Base-by-base conservation (phyloP, 1,140 invertebrate genomes). In the Chionoecetes opilio region DNA sequence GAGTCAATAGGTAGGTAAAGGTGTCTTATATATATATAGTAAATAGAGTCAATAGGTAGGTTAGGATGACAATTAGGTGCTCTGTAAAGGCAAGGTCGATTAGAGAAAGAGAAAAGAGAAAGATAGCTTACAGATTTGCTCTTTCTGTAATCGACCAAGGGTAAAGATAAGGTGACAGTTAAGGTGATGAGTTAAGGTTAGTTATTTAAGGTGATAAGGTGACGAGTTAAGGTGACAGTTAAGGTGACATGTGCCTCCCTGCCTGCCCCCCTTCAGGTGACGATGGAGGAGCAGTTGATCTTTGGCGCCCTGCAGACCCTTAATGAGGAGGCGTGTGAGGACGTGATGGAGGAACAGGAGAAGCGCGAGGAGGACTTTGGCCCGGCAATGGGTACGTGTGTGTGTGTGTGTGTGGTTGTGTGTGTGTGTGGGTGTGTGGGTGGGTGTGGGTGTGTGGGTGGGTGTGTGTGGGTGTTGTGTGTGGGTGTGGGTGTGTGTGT, bases 271-370 rank as follows among this genome's bases (percentile, higher is more conserved):
- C 6, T 3, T 21, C 91, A 99, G 99, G 98, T 99, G 53, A 99
- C 99, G 0, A 97, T 99, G 95, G 99, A 99, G 97, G 98, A 99
- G 96, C 98, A 99, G 97, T 99, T 99, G 98, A 99, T 99, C 96
- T 99, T 98, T 97, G 99, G 99, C 94, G 99, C 98, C 0, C 97
- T 99, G 46, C 98, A 99, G 97, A 99, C 99, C 0, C 97, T 99
- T 3, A 99, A 99, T 96, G 99, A 99, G 97, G 99, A 99, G 97
- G 99, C 99, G 0, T 98, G 98, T 97, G 99, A 99, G 97, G 99
- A 99, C 94, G 97, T 96, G 21, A n/a, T 96, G 21, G 95, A 96
- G 31, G 96, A 97, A 63, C 96, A 96, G 88, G 95, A 95, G 53
- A 95, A 96, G 53, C 92, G 92, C 29, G 93, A 37, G 11, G 93